A percentile compares a stretch with the other conserved stretches of the same genome.
Conservation (phyloP, 1,140 invertebrate species). For the Drosophila murphyi region DNA sequence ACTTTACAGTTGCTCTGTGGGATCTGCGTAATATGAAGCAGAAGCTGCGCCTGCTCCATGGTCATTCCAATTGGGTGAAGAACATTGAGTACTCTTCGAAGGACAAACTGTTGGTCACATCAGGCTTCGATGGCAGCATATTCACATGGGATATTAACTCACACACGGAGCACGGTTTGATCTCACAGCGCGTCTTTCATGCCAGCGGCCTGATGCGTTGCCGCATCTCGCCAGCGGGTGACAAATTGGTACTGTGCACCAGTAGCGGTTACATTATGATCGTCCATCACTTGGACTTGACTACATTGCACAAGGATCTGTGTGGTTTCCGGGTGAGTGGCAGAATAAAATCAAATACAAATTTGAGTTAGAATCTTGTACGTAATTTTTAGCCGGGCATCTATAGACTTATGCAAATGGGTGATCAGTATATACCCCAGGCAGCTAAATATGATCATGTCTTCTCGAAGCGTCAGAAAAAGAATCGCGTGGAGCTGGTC, state of each 20-base stretch:
- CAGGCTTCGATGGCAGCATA: constrained; percentile 96
- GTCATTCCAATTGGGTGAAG: constrained; percentile 98
- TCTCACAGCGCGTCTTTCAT: constrained; percentile 93
- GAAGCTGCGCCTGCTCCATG: constrained; percentile 90
- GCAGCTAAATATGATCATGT: constrained; percentile 92
- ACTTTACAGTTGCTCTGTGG: constrained; percentile 96
- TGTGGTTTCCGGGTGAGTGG: constrained; percentile 91
- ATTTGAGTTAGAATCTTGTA: not conserved
- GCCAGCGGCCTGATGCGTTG: constrained; percentile 92
- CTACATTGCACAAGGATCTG: constrained; percentile 91
- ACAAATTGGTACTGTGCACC: constrained; percentile 95
- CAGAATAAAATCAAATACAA: not conserved
- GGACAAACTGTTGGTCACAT: constrained; percentile 94
- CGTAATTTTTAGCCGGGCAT: constrained; percentile 90
- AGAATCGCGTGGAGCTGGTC: constrained; percentile 95
- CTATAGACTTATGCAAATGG: constrained; percentile 95
- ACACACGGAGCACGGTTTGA: constrained; percentile 90
- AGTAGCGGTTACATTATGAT: constrained; percentile 95
- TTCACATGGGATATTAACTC: constrained; percentile 98
- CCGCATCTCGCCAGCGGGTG: constrained; percentile 92
- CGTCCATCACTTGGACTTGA: constrained; percentile 94
- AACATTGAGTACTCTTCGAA: constrained; percentile 97
- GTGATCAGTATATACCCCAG: constrained; percentile 91
- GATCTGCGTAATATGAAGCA: constrained; percentile 93
- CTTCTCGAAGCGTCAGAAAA: constrained; percentile 89